Evolutionary conservation across 2,797 vertebrate species (phyloP), one percentile per base, ranked within the genome.

Genomic region (Anabas testudineus): DNA sequence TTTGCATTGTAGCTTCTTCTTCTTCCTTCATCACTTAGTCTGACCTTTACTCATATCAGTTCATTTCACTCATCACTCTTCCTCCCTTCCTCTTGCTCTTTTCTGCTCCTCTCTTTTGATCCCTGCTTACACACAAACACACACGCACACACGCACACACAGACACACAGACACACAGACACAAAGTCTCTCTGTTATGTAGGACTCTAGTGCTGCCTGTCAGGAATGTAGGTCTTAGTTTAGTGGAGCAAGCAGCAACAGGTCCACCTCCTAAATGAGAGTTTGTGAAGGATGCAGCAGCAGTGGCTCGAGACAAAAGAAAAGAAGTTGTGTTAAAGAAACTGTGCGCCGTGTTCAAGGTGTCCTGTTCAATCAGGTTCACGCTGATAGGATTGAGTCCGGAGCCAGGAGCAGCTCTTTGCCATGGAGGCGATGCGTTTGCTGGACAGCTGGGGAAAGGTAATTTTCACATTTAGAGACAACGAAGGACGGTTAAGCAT

Each of bases 191-290:
- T 78, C 73, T 85, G 87, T 85, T 89, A 86, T 90, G 76, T 85
- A 71, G 62, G 77, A 48, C 66, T 87, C 70, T 80, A 67, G 42
- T 59, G 82, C 87, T 88, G 78, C 80, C 80, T 85, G 83, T 74
- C 84, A 92, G 92, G 93, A 94, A 94, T 94, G 92, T 36, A 87
- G 75, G 74, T 86, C 88, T 89, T 55, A 74, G 78, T 79, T 86
- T 74, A 78, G 71, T 71, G 66, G 78, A 88, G 90, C 94, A 91
- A 88, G 93, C 91, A 88, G 89, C 83, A 88, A 89, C 94, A 93
- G 88, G 94, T 93, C 87, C 34, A 52, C 41, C 63, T 78, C 66
- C 77, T 84, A 79, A 83, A 71, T 36, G 52, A 57, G 52, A 76
- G 61, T 70, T 60, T 78, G 66, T 68, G 47, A 64, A 65, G 68